These are phyloP conservation scores for Aleiodes alternator DNA, from an alignment of 2,888 invertebrate species.

Conservation along the genomic window DNA sequence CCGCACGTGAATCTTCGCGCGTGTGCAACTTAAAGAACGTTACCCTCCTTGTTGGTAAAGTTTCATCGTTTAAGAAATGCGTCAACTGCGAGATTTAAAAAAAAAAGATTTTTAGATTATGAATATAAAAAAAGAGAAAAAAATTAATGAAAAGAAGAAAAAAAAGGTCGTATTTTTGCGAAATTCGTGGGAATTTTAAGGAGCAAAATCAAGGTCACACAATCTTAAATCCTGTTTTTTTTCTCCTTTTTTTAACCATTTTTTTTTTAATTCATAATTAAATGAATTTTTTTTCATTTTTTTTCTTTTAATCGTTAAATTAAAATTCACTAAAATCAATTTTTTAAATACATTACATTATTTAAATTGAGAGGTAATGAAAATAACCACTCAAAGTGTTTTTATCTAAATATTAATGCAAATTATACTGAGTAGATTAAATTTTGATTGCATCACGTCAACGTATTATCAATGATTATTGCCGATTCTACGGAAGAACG, in stretches of 20 bases:
- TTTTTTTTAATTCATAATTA: slow-evolving; percentile 33
- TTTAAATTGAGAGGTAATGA: neutral
- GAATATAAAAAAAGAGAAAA: too few relatives aligned
- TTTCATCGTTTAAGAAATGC: neutral
- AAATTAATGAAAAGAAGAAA: too few relatives aligned
- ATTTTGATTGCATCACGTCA: slow-evolving; percentile 30
- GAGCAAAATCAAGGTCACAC: too few relatives aligned
- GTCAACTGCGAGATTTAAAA: too few relatives aligned
- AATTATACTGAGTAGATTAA: slow-evolving; percentile 35
- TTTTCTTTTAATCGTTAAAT: slow-evolving; percentile 52
- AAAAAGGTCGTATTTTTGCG: too few relatives aligned
- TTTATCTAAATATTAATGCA: slow-evolving; percentile 26
- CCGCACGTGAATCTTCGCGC: slow-evolving; percentile 39
- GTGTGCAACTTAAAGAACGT: slow-evolving; percentile 32
- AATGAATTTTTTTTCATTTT: neutral
- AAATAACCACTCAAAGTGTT: slow-evolving; percentile 13
- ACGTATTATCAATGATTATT: slow-evolving; percentile 40
- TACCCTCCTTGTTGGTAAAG: slow-evolving; percentile 12
- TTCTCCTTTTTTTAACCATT: slow-evolving; percentile 45
- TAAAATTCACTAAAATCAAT: neutral
- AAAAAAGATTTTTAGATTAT: too few relatives aligned
- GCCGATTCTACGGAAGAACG: slow-evolving; percentile 24
- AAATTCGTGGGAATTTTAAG: too few relatives aligned
- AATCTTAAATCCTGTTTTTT: too few relatives aligned
- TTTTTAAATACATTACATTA: neutral